Evolutionary conservation across 2,113 vertebrate genomes (phyloP), one percentile per base, ranked within the genome.

Genomic region (Dolichotis patagonum): DNA sequence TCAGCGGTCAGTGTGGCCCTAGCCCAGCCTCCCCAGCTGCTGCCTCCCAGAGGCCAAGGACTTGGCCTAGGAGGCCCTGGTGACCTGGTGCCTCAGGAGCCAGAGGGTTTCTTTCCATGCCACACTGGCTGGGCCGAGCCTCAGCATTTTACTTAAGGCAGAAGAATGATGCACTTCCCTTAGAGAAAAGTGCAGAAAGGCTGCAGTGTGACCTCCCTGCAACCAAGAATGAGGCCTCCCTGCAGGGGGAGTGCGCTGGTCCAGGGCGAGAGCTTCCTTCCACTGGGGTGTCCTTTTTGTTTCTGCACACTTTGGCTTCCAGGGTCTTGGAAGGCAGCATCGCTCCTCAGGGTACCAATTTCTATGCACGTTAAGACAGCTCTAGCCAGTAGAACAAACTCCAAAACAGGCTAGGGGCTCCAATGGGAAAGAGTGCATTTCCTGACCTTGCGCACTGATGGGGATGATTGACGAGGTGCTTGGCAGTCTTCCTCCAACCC

Each of bases 351-450:
- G 73, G 43, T 46, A 77, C 73, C 17, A 2, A 56, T 63, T 73
- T 80, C 38, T 62, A 17, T 20, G 1, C 49, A 43, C 60, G 30
- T 49, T 90, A 90, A 90, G 26, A 92, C 92, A 94, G 87, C 95
- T 43, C 35, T 73, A 28, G 7, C n/a, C 60, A 26, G 41, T 43
- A 11, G 32, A 35, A 9, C 30, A 35, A 49, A 35, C 17, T 65
- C 52, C 17, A 63, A 77, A 88, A 38, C 60, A 19, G 28, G 88
- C 7, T 38, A 7, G 52, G 17, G 14, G 41, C 43, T 56, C 41
- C 52, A 73, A 41, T 0, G 14, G 43, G 35, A 4, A 56, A 38
- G 13, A 60, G 30, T 75, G 0, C 13, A n/a, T 35, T 63, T 89
- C 14, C 41, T 28, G 41, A 58, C 90, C 35, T 28, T 3, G 7